Percentiles rank a stretch among this genome's conserved stretches.
These are phyloP conservation scores for Orthosia incerta DNA, from an alignment of 2,888 invertebrate genomes.

Conservation along the genomic window DNA sequence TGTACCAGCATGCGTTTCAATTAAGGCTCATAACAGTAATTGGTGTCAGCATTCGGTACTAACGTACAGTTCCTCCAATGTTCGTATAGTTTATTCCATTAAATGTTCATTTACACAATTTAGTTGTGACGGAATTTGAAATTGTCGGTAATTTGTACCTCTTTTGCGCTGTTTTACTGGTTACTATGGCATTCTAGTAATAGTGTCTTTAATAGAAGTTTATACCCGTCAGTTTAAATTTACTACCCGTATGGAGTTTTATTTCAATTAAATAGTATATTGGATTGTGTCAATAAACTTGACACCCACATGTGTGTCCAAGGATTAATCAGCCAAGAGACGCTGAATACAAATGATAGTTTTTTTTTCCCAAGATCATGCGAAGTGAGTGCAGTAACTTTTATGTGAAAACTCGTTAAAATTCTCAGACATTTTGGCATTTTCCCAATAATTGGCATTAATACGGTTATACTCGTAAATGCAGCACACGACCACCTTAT, in stretches of 20 bases:
- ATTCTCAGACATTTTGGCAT: slow-evolving; percentile 79
- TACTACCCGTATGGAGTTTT: background rate
- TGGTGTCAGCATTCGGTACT: slow-evolving; percentile 74
- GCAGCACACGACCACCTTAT: slow-evolving; percentile 53
- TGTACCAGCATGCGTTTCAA: slow-evolving; percentile 84
- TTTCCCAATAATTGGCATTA: slow-evolving; percentile 71
- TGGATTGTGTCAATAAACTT: slow-evolving; percentile 21
- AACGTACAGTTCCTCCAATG: slow-evolving; percentile 48
- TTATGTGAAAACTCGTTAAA: slow-evolving; percentile 70
- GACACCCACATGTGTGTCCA: background rate
- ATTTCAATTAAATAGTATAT: background rate
- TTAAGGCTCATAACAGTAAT: slow-evolving; percentile 86
- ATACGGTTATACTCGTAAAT: slow-evolving; percentile 56
- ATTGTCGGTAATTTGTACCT: slow-evolving; percentile 31
- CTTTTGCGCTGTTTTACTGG: slow-evolving; percentile 6
- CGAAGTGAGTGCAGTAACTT: slow-evolving; percentile 54
- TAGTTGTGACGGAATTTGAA: slow-evolving; percentile 50
- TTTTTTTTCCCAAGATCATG: slow-evolving; percentile 46
- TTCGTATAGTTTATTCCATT: slow-evolving; percentile 59
- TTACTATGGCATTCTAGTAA: background rate
- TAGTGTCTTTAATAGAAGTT: background rate
- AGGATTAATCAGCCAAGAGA: slow-evolving; percentile 21
- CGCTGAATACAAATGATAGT: slow-evolving; percentile 35
- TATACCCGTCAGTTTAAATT: background rate
- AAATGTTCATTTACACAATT: slow-evolving; percentile 63